These are phyloP conservation scores for Raja brachyura DNA, from an alignment of 2,113 vertebrate species.

Conservation along the genomic window DNA sequence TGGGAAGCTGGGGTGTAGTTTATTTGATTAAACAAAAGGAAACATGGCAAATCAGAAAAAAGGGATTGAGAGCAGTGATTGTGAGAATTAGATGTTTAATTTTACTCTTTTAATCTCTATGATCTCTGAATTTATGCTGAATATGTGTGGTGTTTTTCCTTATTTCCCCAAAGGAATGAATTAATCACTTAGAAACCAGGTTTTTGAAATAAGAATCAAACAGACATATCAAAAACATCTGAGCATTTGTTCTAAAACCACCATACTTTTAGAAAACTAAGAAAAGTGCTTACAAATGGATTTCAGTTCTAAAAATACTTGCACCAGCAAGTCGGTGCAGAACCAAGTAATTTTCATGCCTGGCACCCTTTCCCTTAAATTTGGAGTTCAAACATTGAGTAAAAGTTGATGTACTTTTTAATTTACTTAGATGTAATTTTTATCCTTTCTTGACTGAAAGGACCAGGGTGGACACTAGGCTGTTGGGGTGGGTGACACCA, in stretches of 20 bases:
- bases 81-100: neutral
- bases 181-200: neutral
- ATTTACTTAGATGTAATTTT: neutral
- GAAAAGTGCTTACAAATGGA: conserved; percentile 3
- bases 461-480: neutral
- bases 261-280: neutral
- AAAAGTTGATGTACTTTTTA: neutral
- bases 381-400: neutral
- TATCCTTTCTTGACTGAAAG: neutral
- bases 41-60: neutral
- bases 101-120: neutral
- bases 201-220: conserved; percentile 17
- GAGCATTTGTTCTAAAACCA: conserved; percentile 21
- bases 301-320: neutral
- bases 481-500: no score
- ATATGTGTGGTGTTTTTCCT: neutral
- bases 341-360: neutral
- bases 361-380: neutral
- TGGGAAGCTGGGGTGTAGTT: neutral
- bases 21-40: neutral
- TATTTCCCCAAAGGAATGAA: neutral
- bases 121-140: neutral
- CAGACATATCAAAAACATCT: conserved; percentile 2
- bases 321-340: neutral
- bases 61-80: neutral